Evolutionary conservation across 2,888 invertebrate genomes (phyloP), one percentile per base, ranked within the genome.

Genomic region (Stictocephala bisonia): DNA sequence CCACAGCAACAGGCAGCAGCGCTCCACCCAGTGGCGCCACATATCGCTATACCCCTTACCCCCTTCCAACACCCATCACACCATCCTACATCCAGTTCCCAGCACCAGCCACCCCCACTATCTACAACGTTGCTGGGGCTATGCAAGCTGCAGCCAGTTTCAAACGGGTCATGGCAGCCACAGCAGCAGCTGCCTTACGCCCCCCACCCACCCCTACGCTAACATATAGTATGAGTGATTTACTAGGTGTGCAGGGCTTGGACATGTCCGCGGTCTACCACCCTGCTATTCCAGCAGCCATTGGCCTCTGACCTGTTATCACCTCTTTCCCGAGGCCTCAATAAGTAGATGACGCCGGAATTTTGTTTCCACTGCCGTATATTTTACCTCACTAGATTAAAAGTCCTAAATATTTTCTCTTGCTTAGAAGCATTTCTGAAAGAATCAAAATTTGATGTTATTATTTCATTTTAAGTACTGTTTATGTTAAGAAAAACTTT

Each of bases 261-360:
- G 91, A 91, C 81, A 84, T 90, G 81, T 84, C 85, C 40, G 88
- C 92, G 13, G 88, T 93, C 66, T 93, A 93, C 83, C 90, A 93
- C 81, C 88, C 90, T 74, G 87, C 66, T 29, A 73, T 77, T 6
- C 76, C 77, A 9, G 71, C 75, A n/a, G 78, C 79, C 48, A 78
- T 79, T 29, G 77, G 77, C 7, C 78, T 79, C 74, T 79, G 79
- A 79, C 75, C 75, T 40, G 68, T 78, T 60, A 72, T 78, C 53
- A 66, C 77, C 18, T 56, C 75, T 9, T 53, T 77, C 29, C 76
- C 78, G 20, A 75, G 75, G 22, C 75, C 72, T 29, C 75, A 71
- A 51, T 74, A 68, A 64, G 58, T n/a, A n/a, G n/a, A n/a, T n/a
- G n/a, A n/a, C n/a, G n/a, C n/a, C n/a, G n/a, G n/a, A n/a, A n/a